Evolutionary conservation across 2,888 invertebrate species (phyloP), one percentile per base, ranked within the genome.

Genomic region (Gandaritis pyraliata): DNA sequence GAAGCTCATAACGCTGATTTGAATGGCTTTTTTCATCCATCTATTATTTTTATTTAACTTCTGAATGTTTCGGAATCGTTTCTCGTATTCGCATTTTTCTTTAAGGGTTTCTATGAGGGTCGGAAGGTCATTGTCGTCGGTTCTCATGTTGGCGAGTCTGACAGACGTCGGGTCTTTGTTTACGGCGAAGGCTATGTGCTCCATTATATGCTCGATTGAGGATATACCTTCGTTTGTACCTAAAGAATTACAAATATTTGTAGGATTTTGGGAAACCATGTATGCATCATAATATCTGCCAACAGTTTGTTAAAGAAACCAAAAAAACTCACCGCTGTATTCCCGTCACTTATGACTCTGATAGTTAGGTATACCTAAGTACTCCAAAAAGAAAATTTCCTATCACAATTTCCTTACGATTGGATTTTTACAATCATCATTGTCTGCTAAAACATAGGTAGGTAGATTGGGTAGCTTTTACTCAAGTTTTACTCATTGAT

Each of bases 11-110:
- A 95, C 94, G 15, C 94, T 93, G 0, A 96, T 74, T 10, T 93
- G 85, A 0, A 96, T 93, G 0, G 95, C 95, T 68, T 93, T 94
- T 77, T 97, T 97, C 79, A 93, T 95, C 97, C 97, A 97, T 55
- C 96, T 90, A 81, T 97, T 96, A 11, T 86, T 88, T 67, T 82
- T 74, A 72, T 95, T 95, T 76, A 94, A 96, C n/a, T 85, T 73
- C 48, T 92, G 79, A 2, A 95, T 87, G 10, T 87, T 88, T 61
- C 77, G 77, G 45, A 81, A 84, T 7, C 95, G 86, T 41, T 83
- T 76, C 0, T 93, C 91, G 72, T 94, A 95, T 63, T 95, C 91
- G 0, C 93, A 84, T 65, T 92, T 88, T 60, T 81, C 79, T 71
- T 93, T 91, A 36, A 94, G 75, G 10, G 93, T 90, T 0, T 93